Evolutionary conservation across 2,113 vertebrate species (phyloP).

Genomic region (Protomyctophum bolini): DNA sequence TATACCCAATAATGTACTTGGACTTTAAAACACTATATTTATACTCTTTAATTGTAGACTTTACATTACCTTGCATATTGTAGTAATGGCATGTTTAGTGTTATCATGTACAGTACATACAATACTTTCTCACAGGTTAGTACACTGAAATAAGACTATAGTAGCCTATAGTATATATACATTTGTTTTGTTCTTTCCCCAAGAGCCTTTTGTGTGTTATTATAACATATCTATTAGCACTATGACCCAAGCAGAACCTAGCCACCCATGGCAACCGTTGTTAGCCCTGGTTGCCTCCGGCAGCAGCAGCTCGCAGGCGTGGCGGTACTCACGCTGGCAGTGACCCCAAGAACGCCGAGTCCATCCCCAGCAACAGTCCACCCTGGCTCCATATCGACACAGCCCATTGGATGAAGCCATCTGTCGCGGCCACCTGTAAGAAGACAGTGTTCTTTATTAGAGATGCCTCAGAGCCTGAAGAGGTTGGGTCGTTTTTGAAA

Average conservation of each 20-base stretch:
- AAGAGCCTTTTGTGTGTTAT: neutral
- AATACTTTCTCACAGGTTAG: no score
- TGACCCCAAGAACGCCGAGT: slow-evolving; percentile 89
- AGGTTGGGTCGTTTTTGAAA: no score
- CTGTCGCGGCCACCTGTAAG: slow-evolving; percentile 92
- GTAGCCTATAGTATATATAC: no score
- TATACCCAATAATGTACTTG: no score
- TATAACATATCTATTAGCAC: slow-evolving; percentile 28
- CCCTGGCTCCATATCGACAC: slow-evolving; percentile 89
- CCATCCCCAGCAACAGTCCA: slow-evolving; percentile 99
- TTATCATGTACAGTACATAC: no score
- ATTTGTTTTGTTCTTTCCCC: neutral
- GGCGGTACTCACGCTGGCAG: slow-evolving; percentile 93
- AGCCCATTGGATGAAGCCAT: slow-evolving; percentile 86
- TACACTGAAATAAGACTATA: no score
- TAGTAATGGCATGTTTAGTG: no score
- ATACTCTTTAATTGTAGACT: no score
- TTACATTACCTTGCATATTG: no score
- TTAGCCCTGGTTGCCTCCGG: slow-evolving; percentile 66
- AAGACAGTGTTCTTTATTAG: slow-evolving; percentile 25
- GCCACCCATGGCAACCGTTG: slow-evolving; percentile 62
- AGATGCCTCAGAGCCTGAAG: no score
- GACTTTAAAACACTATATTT: no score
- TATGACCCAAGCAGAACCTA: slow-evolving; percentile 51
- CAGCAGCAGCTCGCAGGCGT: slow-evolving; percentile 41